Evolutionary conservation across 1,140 invertebrate species (phyloP), one percentile per base, ranked within the genome.

Genomic region (Psilanteris sp.): DNA sequence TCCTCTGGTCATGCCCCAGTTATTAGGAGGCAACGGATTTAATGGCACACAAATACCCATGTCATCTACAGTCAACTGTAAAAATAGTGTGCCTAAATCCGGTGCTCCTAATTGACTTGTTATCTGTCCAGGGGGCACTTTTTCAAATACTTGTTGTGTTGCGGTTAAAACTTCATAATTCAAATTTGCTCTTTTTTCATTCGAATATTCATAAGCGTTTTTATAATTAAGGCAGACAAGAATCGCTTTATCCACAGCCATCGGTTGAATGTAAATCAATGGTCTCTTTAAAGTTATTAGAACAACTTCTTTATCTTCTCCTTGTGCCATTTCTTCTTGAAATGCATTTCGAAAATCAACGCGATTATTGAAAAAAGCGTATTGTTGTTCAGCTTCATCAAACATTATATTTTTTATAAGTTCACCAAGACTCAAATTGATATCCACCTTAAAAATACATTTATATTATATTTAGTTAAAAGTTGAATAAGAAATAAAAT

Each of bases 171-270:
- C 94, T 84, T 97, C 94, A 71, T 94, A 95, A 79, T 96, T 97
- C 1, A 97, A 88, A 82, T 93, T 95, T 0, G 94, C 92, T 11
- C 97, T 88, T 86, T 98, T 97, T 83, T 98, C 97, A 73, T 96
- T 97, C 97, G 97, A 99, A 88, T 98, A 99, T 83, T 99, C 97
- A 81, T 99, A 99, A 0, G 97, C 97, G 88, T 98, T 98, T 88
- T 98, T 98, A 83, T 99, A 99, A 88, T 98, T 99, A 31, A 99
- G 89, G 97, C 97, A 99, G 4, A 99, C 97, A 0, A 99, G 90
- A 62, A 99, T 97, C 15, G 97, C 97, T 85, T 96, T 96, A 85
- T 99, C 97, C 26, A 99, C 94, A 2, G 97, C 97, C 77, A 97
- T 92, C 0, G 97, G 97, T 87, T 99, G 97, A 24, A 98, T 93